Evolutionary conservation across 1,140 invertebrate genomes (phyloP).

Genomic region (Bicyclus anynana): DNA sequence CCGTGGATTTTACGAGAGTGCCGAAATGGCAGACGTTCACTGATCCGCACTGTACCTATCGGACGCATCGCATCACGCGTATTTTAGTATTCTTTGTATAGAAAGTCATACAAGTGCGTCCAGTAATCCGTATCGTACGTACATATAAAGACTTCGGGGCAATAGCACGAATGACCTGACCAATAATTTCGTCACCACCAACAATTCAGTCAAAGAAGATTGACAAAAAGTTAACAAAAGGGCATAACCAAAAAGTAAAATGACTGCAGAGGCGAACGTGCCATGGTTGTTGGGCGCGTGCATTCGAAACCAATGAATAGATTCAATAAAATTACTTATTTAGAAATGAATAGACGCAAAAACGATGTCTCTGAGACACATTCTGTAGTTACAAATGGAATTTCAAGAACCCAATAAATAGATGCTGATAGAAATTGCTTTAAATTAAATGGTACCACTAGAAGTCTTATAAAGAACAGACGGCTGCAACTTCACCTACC

Average conservation of each 20-base stretch:
- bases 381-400: background rate
- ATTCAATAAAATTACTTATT: constrained; percentile 7
- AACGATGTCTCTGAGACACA: background rate
- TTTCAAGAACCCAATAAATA: background rate
- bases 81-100: too few relatives aligned
- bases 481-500: background rate
- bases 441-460: background rate
- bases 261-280: constrained; percentile 51
- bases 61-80: too few relatives aligned
- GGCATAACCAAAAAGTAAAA: constrained; percentile 23
- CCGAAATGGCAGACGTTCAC: too few relatives aligned
- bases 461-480: background rate
- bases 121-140: too few relatives aligned
- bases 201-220: background rate
- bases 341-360: background rate
- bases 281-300: constrained; percentile 37
- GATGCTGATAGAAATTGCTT: background rate
- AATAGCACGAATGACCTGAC: background rate
- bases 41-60: too few relatives aligned
- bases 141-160: background rate
- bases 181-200: background rate
- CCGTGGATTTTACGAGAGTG: too few relatives aligned
- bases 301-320: constrained; percentile 11
- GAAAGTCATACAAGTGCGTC: too few relatives aligned
- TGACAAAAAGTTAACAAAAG: background rate